These are phyloP conservation scores for Drosophila sordidula DNA, from an alignment of 2,888 invertebrate species.

Conservation along the genomic window DNA sequence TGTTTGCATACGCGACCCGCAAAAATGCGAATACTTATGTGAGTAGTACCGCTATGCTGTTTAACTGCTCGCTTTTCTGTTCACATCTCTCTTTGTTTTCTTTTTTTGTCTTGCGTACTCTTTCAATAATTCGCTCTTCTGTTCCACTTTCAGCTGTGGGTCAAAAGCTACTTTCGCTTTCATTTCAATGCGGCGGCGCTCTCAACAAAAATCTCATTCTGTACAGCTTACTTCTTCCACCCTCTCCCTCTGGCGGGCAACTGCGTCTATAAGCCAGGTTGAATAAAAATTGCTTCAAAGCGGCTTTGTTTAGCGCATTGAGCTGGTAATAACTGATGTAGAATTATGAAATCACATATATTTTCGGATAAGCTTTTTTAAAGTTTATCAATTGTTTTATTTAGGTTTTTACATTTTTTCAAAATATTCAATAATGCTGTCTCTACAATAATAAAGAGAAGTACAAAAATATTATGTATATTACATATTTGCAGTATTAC, in stretches of 20 bases:
- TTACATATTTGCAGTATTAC: no score
- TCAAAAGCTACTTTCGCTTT: conserved; percentile 70
- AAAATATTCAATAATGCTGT: background rate
- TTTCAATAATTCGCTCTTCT: conserved; percentile 43
- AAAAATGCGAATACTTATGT: conserved; percentile 10
- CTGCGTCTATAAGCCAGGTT: background rate
- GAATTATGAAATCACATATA: background rate
- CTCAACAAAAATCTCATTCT: conserved; percentile 12
- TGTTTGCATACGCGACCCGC: conserved; percentile 13
- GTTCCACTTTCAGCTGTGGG: conserved; percentile 54
- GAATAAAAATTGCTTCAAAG: conserved; percentile 14
- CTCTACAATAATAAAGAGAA: no score
- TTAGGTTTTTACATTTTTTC: no score
- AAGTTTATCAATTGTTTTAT: background rate
- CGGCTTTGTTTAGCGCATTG: conserved; percentile 35
- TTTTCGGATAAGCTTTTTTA: conserved; percentile 10
- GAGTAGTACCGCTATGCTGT: conserved; percentile 11
- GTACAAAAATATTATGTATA: no score
- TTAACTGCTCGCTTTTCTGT: conserved; percentile 19
- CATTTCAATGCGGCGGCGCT: conserved; percentile 62
- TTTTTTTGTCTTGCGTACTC: conserved; percentile 7
- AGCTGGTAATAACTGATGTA: conserved; percentile 30
- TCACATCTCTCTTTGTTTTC: conserved; percentile 5
- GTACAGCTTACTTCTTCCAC: background rate
- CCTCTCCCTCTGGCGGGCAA: background rate